Conservation (phyloP, 2,797 vertebrate species). For the Microtus agrestis region DNA sequence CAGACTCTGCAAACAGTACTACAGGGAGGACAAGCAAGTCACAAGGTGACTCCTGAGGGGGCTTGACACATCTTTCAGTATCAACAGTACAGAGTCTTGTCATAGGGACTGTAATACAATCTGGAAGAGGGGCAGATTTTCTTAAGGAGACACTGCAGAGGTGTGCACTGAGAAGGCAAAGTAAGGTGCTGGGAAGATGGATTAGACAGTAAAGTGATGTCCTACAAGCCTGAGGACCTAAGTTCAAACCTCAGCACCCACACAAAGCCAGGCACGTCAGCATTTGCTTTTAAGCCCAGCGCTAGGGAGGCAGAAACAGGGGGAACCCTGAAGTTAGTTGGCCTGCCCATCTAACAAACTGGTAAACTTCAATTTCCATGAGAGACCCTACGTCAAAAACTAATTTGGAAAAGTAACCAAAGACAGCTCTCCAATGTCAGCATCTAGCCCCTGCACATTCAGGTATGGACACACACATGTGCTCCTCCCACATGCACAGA, state of each 20-base stretch:
- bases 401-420: neutral
- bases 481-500: neutral
- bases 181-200: neutral
- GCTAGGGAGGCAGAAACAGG: neutral
- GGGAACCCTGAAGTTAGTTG: too few species aligned
- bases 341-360: neutral
- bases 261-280: neutral
- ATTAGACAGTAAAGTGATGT: neutral
- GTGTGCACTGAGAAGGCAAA: neutral
- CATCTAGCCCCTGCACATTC: neutral
- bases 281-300: neutral
- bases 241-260: neutral
- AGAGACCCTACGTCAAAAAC: neutral
- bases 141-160: conserved; percentile 22
- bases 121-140: neutral
- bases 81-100: neutral
- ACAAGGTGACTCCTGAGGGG: neutral
- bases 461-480: neutral
- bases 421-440: neutral
- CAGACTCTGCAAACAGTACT: neutral
- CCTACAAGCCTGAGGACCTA: neutral
- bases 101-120: neutral
- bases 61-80: neutral
- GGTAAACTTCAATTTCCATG: neutral
- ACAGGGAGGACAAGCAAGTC: rapidly evolving